Conservation (phyloP, 2,113 vertebrate species). For the Capra hircus region DNA sequence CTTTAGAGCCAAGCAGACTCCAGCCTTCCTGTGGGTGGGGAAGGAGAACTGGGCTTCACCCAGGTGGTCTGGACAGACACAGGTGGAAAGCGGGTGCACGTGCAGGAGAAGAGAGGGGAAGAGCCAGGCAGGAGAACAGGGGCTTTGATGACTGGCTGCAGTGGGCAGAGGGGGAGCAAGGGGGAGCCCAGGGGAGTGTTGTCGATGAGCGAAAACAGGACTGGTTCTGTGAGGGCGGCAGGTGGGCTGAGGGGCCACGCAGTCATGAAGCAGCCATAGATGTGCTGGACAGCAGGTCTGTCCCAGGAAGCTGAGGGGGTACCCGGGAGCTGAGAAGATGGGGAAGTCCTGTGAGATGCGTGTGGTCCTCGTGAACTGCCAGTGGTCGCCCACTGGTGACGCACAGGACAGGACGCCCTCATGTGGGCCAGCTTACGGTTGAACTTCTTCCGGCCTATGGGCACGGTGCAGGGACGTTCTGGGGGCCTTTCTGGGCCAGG, state of each 20-base stretch:
- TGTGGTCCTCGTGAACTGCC: background rate
- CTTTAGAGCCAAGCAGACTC: background rate
- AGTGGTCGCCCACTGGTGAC: too few species aligned
- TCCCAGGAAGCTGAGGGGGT: background rate
- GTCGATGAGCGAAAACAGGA: background rate
- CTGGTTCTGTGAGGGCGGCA: background rate
- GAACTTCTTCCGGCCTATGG: background rate
- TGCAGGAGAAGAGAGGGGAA: background rate
- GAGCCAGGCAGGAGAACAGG: background rate
- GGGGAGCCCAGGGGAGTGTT: background rate
- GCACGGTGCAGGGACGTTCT: background rate
- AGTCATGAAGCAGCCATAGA: background rate
- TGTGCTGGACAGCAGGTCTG: background rate
- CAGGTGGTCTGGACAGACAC: too few species aligned
- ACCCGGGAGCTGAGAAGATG: background rate
- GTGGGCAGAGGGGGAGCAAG: background rate
- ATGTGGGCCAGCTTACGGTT: background rate
- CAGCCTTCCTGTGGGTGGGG: too few species aligned
- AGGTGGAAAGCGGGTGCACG: fast-evolving
- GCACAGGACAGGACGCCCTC: background rate
- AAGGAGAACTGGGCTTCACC: background rate
- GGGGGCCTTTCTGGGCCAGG: background rate
- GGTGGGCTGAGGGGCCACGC: background rate
- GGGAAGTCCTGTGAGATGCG: background rate
- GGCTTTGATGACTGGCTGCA: background rate